These are phyloP conservation scores for Tillus elongatus DNA, from an alignment of 2,888 invertebrate genomes.

Conservation along the genomic window DNA sequence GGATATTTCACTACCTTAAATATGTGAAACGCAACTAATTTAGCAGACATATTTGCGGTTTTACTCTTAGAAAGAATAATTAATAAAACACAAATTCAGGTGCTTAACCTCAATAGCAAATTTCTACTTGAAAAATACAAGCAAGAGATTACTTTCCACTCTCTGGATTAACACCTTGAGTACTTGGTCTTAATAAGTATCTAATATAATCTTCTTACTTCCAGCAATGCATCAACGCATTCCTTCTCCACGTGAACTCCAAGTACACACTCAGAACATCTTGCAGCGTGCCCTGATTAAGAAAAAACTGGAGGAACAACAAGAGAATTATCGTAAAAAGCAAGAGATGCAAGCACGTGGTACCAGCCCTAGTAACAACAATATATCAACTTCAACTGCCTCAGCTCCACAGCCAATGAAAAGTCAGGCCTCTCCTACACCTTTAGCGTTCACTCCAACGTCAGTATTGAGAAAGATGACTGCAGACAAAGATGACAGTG, in stretches of 20 bases:
- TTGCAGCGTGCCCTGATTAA: constrained; percentile 81
- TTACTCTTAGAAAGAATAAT: no score
- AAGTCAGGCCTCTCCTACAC: constrained; percentile 53
- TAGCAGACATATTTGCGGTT: no score
- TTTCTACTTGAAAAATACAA: no score
- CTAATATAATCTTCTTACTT: no score
- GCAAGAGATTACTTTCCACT: no score
- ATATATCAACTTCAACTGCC: constrained; percentile 20
- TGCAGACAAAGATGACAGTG: constrained; percentile 70
- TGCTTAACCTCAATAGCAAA: no score
- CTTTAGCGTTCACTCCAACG: constrained; percentile 85
- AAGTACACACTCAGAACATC: constrained; percentile 76
- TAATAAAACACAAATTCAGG: no score
- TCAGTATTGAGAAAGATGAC: constrained; percentile 92
- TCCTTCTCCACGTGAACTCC: constrained; percentile 76
- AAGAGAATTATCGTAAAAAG: constrained; percentile 72
- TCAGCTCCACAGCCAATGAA: constrained; percentile 38
- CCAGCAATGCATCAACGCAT: constrained; percentile 61
- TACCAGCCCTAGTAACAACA: constrained; percentile 26
- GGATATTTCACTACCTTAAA: no score
- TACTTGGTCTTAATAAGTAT: no score
- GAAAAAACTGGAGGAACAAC: constrained; percentile 81
- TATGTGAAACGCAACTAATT: no score
- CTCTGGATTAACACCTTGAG: no score
- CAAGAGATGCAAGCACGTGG: constrained; percentile 50